These are phyloP conservation scores for Nothoprocta perdicaria DNA, from an alignment of 2,113 vertebrate species.

Conservation along the genomic window DNA sequence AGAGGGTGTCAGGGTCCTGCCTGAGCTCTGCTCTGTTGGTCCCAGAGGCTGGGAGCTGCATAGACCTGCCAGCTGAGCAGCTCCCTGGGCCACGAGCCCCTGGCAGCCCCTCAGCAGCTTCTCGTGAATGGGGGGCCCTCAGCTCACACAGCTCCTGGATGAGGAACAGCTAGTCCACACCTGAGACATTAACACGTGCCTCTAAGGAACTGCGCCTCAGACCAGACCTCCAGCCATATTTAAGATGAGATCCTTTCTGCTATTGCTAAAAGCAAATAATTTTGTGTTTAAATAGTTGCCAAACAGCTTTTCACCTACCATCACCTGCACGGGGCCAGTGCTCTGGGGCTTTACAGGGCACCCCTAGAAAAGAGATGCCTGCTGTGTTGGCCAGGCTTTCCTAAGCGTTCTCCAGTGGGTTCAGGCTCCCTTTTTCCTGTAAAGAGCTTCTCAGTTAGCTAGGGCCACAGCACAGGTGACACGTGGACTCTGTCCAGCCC, in stretches of 20 bases:
- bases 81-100: neutral
- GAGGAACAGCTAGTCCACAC: neutral
- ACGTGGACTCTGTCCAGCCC: fast-evolving
- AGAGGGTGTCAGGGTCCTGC: neutral
- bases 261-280: neutral
- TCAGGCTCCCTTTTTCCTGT: neutral
- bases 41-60: neutral
- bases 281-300: neutral
- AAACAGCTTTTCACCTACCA: neutral
- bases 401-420: neutral
- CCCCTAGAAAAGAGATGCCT: neutral
- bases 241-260: neutral
- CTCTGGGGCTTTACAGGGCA: neutral
- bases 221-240: neutral
- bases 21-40: neutral
- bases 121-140: neutral
- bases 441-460: neutral
- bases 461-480: neutral
- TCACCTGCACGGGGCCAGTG: neutral
- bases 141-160: neutral
- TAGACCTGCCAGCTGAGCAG: fast-evolving
- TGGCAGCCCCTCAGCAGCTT: neutral
- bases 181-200: neutral
- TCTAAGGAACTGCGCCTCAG: neutral
- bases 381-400: neutral